Base-by-base conservation (phyloP, 2,797 vertebrate genomes). In the Acanthis flammea region DNA sequence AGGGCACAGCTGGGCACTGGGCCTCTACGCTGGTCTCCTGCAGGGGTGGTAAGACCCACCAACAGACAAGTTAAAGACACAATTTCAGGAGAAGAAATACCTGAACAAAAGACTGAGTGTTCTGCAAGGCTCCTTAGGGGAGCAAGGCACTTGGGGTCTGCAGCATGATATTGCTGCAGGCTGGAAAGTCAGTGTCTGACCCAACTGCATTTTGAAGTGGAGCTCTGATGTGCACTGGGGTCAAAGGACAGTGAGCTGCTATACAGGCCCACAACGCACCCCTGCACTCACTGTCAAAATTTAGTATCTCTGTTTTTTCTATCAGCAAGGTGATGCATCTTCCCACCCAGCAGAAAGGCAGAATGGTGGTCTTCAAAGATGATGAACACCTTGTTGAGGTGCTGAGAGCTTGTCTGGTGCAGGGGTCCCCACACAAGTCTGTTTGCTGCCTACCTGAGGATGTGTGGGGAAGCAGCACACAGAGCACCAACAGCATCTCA, bases 381-480 rank as follows among this genome's bases (percentile, higher is more conserved):
- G 8, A 66, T 3, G 18, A 76, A 24, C 28, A 60, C 13, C 21
- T 73, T 35, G 35, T 15, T 67, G 45, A 50, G 67, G 55, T 68
- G 55, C 58, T 21, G 60, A 86, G 68, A 80, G 63, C 39, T 66
- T 3, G 0, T n/a, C 54, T 39, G 74, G 55, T 3, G 6, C 25
- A 50, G 41, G 41, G 18, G 5, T 10, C 6, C 21, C n/a, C 42
- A 30, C 12, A 22, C 5, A 51, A 77, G 54, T 37, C 72, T 72
- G 22, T 22, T 39, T 78, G 45, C 76, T 78, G 63, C 66, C 66
- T 81, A 31, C 27, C 60, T 68, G 63, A 79, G 84, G 74, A 39
- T 0, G 0, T 0, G 2, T 31, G 24, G 31, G 54, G 44, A 92
- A 70, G 50, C 33, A 80, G 81, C 33, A 31, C 0, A 0, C 22